Evolutionary conservation across 2,797 vertebrate species (phyloP).

Genomic region (Botia almorhae): DNA sequence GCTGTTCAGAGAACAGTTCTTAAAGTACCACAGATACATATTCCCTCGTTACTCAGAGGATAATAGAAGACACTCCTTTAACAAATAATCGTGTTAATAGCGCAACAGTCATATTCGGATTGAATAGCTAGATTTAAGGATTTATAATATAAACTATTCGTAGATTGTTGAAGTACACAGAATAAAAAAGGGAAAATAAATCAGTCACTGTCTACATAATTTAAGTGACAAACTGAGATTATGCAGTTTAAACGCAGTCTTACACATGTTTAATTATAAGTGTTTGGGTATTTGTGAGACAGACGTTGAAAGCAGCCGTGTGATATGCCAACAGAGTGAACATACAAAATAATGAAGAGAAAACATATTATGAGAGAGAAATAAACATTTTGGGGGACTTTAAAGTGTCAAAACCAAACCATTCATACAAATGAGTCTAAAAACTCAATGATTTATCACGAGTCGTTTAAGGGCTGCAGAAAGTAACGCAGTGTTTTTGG

Average conservation of each 20-base stretch:
- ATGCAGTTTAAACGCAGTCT: neutral
- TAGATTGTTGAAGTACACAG: neutral
- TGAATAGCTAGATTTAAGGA: neutral
- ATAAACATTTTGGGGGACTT: neutral
- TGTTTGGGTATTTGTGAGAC: no score
- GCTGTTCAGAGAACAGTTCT: neutral
- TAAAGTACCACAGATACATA: neutral
- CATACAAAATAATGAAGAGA: neutral
- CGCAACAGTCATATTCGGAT: neutral
- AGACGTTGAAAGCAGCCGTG: no score
- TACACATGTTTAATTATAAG: neutral
- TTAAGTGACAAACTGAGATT: neutral
- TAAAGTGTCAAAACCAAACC: neutral
- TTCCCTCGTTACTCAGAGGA: no score
- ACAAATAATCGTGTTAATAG: neutral
- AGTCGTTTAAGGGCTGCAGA: no score
- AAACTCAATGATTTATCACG: no score
- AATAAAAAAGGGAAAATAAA: neutral
- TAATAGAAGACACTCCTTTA: neutral
- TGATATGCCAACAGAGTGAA: neutral
- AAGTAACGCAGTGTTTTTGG: no score
- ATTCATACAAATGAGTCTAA: no score
- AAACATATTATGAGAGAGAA: no score
- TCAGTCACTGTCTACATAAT: neutral
- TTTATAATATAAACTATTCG: neutral